phyloP scores from a whole-genome alignment of 2,113 vertebrate species.

The Microcebus griseorufus region DNA sequence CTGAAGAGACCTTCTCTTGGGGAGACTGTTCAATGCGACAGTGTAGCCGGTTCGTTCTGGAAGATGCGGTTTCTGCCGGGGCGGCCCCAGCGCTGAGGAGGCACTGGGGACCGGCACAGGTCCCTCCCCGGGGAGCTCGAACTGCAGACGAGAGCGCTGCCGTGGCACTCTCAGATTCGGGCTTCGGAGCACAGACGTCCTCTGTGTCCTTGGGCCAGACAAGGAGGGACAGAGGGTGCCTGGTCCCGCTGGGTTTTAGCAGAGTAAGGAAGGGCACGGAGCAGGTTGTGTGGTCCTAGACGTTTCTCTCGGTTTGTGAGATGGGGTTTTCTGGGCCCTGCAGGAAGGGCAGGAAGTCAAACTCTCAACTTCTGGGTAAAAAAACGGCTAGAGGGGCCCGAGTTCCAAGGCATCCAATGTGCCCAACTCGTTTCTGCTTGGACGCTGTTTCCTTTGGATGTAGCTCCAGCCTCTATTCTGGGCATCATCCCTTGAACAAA shows the following conservation, averaged over 20 bases:
- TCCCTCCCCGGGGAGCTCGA: rapidly evolving
- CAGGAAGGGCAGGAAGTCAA: neutral
- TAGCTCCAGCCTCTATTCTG: rapidly evolving
- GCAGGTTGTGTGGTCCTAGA: rapidly evolving
- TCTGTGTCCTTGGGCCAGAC: neutral
- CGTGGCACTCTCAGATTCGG: rapidly evolving
- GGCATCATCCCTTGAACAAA: neutral
- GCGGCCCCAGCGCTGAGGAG: too few relatives aligned
- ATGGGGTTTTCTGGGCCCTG: neutral
- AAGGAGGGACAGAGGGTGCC: too few relatives aligned
- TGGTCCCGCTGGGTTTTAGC: neutral
- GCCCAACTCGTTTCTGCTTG: too few relatives aligned
- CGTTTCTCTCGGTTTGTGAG: neutral
- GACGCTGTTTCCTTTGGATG: rapidly evolving
- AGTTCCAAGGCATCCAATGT: rapidly evolving
- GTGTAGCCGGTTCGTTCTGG: conserved; percentile 19
- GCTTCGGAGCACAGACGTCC: neutral
- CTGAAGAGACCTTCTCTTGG: neutral
- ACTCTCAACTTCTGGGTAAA: rapidly evolving
- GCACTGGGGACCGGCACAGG: rapidly evolving
- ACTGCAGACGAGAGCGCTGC: rapidly evolving
- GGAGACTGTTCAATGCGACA: neutral
- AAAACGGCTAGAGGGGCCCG: rapidly evolving
- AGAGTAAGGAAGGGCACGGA: too few relatives aligned
- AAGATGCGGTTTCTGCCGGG: neutral